Evolutionary conservation across 2,113 vertebrate species (phyloP), one percentile per base, ranked within the genome.

Genomic region (Parus major): DNA sequence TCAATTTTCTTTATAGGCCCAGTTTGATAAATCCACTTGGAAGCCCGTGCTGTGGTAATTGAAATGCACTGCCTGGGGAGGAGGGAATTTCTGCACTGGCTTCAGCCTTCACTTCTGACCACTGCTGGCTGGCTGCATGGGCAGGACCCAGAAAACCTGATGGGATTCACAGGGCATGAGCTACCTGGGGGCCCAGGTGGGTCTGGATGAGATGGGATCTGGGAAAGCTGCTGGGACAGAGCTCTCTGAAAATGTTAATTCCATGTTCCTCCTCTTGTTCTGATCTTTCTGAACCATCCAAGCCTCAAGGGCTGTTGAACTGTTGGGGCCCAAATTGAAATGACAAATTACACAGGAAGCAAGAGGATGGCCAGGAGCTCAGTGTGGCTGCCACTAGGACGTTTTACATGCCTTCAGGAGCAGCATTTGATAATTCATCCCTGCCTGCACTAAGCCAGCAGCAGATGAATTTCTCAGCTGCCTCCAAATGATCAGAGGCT

Each of bases 1-100:
- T 97, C 95, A 95, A 96, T 97, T 97, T 97, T 71, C 92, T 96
- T 97, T 97, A 95, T 87, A 95, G 92, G 69, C 66, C 86, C 53
- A 52, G 92, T 95, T 86, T 96, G 97, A 96, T 96, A 96, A 96
- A 97, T 93, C 92, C 88, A 73, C 96, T 96, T 93, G 85, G 86
- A 97, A 93, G 66, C 82, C 78, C 0, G 2, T 2, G 3, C 83
- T 64, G 73, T 82, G 82, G 88, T 95, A 95, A 97, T 95, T 95
- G 96, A 97, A 96, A 95, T 4, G 7, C 50, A 53, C 47, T 84
- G 91, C 95, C 77, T 65, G 89, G 79, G 71, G 78, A 95, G 65
- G 53, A 94, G 78, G 59, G 66, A 92, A 92, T 92, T 84, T 90
- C 78, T 82, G 46, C 63, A 10, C 23, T 41, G 65, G 61, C 60